Evolutionary conservation across 2,888 invertebrate species (phyloP).

Genomic region (Ephialtes manifestator): DNA sequence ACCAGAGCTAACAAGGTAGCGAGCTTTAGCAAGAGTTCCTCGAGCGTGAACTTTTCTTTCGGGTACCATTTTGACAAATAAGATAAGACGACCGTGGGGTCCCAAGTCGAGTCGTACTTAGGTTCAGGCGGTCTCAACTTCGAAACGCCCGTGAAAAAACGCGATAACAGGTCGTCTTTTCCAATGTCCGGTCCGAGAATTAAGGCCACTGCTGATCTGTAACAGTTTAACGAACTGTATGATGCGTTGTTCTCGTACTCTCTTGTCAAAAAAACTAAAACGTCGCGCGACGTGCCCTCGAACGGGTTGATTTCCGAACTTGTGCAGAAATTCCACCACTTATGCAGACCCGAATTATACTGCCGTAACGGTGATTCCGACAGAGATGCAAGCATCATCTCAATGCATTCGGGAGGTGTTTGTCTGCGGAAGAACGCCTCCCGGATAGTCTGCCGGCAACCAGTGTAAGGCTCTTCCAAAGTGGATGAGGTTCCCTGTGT

Average conservation of each 20-base stretch:
- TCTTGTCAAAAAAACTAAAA: constrained; percentile 32
- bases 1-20: constrained; percentile 57
- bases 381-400: constrained; percentile 39
- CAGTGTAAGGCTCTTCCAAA: constrained; percentile 42
- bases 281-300: background rate
- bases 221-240: constrained; percentile 73
- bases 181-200: constrained; percentile 67
- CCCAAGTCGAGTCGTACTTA: constrained; percentile 64
- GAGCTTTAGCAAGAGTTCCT: constrained; percentile 48
- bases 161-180: constrained; percentile 64
- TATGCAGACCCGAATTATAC: constrained; percentile 32
- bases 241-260: constrained; percentile 48
- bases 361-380: constrained; percentile 30
- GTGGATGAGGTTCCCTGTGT: constrained; percentile 46
- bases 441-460: constrained; percentile 49
- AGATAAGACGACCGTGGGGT: constrained; percentile 50
- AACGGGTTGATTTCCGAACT: background rate
- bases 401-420: constrained; percentile 14
- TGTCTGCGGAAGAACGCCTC: constrained; percentile 43
- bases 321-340: constrained; percentile 43
- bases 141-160: constrained; percentile 73
- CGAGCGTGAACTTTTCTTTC: constrained; percentile 37
- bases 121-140: constrained; percentile 69
- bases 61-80: constrained; percentile 47
- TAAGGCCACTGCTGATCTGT: constrained; percentile 73